Conservation (phyloP, 1,140 invertebrate species). For the Dinoponera quadriceps region DNA sequence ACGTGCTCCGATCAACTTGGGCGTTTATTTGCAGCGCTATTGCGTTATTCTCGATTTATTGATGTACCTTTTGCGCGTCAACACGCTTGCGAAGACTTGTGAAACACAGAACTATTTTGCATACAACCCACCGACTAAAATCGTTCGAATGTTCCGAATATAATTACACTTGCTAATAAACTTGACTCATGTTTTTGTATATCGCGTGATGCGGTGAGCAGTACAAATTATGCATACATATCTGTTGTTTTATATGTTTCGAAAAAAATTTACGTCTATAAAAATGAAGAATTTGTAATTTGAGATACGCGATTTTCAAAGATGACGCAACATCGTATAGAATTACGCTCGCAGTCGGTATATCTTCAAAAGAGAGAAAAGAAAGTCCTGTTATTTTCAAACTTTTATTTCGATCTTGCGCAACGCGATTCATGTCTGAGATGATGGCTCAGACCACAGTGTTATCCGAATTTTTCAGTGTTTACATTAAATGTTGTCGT, state of each 20-base stretch:
- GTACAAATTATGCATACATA: too few species aligned
- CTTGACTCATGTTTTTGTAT: too few species aligned
- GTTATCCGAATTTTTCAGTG: not conserved
- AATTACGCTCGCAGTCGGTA: not conserved
- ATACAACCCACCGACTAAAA: too few species aligned
- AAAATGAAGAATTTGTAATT: not conserved
- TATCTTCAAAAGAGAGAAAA: not conserved
- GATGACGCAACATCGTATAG: not conserved
- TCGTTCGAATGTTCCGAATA: too few species aligned
- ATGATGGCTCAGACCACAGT: not conserved
- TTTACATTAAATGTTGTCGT: constrained; percentile 19
- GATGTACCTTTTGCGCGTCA: too few species aligned
- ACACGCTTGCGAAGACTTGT: too few species aligned
- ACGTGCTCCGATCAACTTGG: too few species aligned
- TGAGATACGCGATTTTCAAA: not conserved
- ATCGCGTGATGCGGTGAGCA: too few species aligned
- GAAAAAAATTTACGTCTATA: not conserved
- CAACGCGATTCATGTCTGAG: not conserved
- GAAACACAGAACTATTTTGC: too few species aligned
- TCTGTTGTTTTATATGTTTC: not conserved
- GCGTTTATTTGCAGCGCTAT: not conserved
- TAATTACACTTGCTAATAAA: too few species aligned
- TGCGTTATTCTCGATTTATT: too few species aligned
- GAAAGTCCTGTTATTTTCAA: not conserved
- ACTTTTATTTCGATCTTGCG: not conserved